phyloP scores from a whole-genome alignment of 2,888 invertebrate species.

The Ariolimax columbianus region DNA sequence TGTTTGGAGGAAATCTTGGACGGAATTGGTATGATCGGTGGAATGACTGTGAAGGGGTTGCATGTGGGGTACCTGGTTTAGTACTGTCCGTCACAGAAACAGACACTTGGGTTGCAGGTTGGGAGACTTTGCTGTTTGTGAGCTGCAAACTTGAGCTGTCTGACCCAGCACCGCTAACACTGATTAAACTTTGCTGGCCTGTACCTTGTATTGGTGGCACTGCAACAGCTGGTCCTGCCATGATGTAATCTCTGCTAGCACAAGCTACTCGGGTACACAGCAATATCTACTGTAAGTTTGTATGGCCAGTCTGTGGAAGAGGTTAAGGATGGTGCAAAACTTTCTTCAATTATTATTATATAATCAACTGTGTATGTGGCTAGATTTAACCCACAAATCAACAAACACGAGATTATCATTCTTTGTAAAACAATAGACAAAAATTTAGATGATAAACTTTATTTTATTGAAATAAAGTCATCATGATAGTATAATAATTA shows the following conservation, averaged over 20 bases:
- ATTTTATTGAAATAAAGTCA: too few relatives aligned
- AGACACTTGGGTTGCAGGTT: neutral
- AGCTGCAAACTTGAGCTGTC: constrained; percentile 17
- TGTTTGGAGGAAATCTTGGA: constrained; percentile 47
- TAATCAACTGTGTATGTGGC: too few relatives aligned
- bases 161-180: neutral
- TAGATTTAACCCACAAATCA: too few relatives aligned
- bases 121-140: neutral
- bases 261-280: neutral
- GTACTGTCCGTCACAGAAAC: constrained; percentile 2
- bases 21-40: constrained; percentile 40
- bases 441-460: too few relatives aligned
- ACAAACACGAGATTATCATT: too few relatives aligned
- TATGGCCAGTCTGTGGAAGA: neutral
- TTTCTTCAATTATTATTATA: too few relatives aligned
- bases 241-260: neutral
- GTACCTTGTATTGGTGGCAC: neutral
- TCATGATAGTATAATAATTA: too few relatives aligned
- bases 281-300: neutral
- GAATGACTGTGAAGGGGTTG: constrained; percentile 31
- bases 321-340: too few relatives aligned
- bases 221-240: neutral
- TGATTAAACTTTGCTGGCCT: neutral
- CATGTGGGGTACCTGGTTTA: neutral
- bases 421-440: too few relatives aligned